Percentiles rank a stretch among this genome's conserved stretches.
These are phyloP conservation scores for Ammodramus savannarum DNA, from an alignment of 2,113 vertebrate species.

Conservation along the genomic window DNA sequence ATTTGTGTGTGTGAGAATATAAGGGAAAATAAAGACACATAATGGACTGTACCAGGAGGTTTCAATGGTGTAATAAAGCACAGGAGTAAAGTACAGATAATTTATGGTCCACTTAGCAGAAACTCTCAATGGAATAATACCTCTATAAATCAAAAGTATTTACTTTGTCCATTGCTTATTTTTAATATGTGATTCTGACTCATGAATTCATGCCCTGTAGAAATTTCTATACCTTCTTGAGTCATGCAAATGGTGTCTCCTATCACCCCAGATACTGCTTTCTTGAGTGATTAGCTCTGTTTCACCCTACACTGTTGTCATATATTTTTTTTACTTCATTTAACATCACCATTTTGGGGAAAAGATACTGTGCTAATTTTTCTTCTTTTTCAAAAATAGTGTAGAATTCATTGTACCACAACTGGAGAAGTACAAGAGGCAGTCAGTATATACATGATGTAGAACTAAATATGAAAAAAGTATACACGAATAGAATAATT, in stretches of 20 bases:
- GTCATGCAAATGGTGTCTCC: background rate
- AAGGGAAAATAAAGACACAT: background rate
- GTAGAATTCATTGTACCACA: background rate
- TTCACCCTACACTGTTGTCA: background rate
- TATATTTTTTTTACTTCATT: background rate
- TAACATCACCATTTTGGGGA: background rate
- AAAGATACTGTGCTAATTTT: background rate
- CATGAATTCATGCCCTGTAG: slow-evolving; percentile 8
- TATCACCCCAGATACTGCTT: background rate
- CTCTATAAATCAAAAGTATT: background rate
- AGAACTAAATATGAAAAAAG: background rate
- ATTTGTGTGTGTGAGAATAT: background rate
- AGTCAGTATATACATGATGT: background rate
- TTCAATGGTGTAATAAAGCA: background rate
- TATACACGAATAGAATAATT: background rate
- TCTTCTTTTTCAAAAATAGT: background rate
- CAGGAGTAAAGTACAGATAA: background rate
- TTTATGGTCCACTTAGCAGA: background rate
- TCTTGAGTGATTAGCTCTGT: background rate
- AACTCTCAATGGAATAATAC: background rate
- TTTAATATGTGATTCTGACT: slow-evolving; percentile 14
- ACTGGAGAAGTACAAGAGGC: background rate
- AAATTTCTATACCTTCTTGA: background rate
- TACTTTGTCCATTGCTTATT: background rate
- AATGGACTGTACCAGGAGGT: background rate